phyloP scores from a whole-genome alignment of 2,888 invertebrate genomes.

The Apotomis turbidana region DNA sequence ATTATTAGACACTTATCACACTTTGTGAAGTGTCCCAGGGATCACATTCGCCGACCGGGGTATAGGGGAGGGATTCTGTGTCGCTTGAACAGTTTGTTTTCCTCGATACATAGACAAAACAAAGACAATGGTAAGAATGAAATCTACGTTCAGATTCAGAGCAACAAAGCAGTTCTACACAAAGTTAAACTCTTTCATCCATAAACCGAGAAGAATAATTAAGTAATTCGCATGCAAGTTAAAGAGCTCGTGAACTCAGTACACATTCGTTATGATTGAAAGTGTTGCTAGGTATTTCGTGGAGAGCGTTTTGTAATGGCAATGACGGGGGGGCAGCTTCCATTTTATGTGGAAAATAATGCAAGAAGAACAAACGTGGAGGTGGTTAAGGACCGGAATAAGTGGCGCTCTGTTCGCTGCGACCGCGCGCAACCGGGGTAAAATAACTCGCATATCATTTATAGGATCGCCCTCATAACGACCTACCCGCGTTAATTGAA shows the following conservation, averaged over 20 bases:
- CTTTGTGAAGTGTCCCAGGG: too few species aligned
- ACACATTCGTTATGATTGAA: too few species aligned
- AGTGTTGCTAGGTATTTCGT: neutral
- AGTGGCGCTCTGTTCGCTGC: constrained; percentile 14
- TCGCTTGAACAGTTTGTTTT: neutral
- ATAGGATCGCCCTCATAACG: constrained; percentile 22
- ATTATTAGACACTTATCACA: too few species aligned
- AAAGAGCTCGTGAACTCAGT: neutral
- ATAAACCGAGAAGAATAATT: neutral
- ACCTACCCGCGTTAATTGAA: constrained; percentile 34
- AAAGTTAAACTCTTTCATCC: constrained; percentile 3
- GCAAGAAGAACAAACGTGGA: constrained; percentile 21
- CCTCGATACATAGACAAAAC: constrained; percentile 2
- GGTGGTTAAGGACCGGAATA: constrained; percentile 25
- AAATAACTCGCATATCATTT: constrained; percentile 31
- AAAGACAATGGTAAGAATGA: neutral
- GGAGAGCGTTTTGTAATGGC: neutral
- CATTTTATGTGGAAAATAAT: constrained; percentile 12
- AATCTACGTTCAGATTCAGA: neutral
- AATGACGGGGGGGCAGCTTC: neutral
- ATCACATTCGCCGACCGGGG: too few species aligned
- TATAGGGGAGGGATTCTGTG: neutral
- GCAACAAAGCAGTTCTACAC: neutral
- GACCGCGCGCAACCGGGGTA: constrained; percentile 13
- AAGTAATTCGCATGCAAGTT: neutral